Evolutionary conservation across 2,113 vertebrate species (phyloP).

Genomic region (Microcebus griseorufus): DNA sequence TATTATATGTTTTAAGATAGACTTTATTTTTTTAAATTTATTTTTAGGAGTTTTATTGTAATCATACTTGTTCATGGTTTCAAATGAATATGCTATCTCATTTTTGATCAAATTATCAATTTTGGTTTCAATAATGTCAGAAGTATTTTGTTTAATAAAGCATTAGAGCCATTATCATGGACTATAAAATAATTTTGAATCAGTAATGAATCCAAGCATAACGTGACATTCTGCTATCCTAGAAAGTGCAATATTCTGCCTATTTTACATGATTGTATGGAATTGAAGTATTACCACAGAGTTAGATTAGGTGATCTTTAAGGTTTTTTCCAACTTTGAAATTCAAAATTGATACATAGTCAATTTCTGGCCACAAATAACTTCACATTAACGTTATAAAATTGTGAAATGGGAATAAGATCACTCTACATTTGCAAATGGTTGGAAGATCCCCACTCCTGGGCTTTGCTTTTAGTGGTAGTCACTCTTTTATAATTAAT

Average conservation of each 20-base stretch:
- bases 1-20: background rate
- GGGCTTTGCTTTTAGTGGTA: background rate
- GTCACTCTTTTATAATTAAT: background rate
- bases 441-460: background rate
- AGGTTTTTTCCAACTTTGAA: background rate
- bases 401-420: background rate
- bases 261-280: background rate
- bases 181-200: background rate
- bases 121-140: background rate
- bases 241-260: background rate
- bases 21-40: background rate
- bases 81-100: background rate
- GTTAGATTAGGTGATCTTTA: background rate
- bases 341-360: background rate
- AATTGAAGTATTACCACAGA: background rate
- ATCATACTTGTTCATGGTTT: background rate
- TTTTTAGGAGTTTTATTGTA: background rate
- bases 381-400: background rate
- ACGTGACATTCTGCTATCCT: background rate
- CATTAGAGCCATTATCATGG: background rate
- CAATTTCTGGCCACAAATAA: background rate
- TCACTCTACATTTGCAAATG: background rate
- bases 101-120: background rate
- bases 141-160: constrained; percentile 23
- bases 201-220: background rate